Evolutionary conservation across 2,113 vertebrate species (phyloP).

Genomic region (Dasypus novemcinctus): DNA sequence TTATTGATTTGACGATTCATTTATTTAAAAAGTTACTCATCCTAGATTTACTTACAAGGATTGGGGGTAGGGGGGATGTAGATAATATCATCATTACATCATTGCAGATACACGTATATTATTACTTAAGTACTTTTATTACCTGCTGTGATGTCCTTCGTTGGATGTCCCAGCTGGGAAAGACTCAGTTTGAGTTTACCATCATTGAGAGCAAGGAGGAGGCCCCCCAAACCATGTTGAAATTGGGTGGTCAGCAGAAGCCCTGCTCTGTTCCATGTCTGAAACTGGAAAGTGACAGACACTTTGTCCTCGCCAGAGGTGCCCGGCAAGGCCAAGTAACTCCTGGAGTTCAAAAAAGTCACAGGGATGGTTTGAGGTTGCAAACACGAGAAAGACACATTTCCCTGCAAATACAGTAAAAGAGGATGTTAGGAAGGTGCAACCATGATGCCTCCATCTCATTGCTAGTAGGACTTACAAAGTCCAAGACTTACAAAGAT

Average conservation of each 20-base stretch:
- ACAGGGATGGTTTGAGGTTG: conserved; percentile 88
- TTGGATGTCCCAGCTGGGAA: conserved; percentile 82
- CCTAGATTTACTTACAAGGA: background rate
- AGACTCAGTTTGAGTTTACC: conserved; percentile 87
- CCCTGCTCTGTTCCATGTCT: conserved; percentile 92
- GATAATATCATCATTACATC: too few relatives aligned
- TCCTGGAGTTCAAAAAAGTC: conserved; percentile 88
- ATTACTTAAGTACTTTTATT: background rate
- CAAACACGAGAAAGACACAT: conserved; percentile 90
- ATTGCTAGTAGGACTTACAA: too few relatives aligned
- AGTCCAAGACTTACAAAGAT: background rate
- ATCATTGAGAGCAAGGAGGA: conserved; percentile 87
- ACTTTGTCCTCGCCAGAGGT: conserved; percentile 73
- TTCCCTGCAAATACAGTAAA: conserved; percentile 84
- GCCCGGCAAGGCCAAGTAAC: conserved; percentile 87
- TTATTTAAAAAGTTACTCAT: background rate
- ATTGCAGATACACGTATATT: too few relatives aligned
- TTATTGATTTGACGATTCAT: background rate
- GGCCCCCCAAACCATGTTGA: conserved; percentile 75
- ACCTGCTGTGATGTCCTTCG: conserved; percentile 88
- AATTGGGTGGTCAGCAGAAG: conserved; percentile 86
- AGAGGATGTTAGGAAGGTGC: background rate
- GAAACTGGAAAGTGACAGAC: conserved; percentile 88
- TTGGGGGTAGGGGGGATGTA: background rate
- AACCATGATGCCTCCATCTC: background rate